Percentiles rank a stretch among this genome's conserved stretches.
Evolutionary conservation across 2,888 invertebrate species (phyloP).

Genomic region (Diachrysia chrysitis): DNA sequence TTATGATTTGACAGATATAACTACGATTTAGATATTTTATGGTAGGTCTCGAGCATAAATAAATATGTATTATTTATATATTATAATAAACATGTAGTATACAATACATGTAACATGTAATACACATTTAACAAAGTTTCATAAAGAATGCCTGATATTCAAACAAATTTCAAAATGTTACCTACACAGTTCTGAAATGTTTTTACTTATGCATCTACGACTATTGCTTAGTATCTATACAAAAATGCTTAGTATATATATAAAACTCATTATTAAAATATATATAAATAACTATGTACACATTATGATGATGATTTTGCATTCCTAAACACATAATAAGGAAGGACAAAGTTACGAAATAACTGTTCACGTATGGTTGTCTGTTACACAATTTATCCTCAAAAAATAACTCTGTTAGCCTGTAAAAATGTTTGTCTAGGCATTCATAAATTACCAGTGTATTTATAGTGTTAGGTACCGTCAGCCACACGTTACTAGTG

Average conservation of each 20-base stretch:
- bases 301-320: conserved; percentile 36
- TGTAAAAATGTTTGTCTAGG: conserved; percentile 41
- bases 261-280: too few relatives aligned
- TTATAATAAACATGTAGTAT: too few relatives aligned
- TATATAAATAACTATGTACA: conserved; percentile 14
- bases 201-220: too few relatives aligned
- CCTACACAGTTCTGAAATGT: too few relatives aligned
- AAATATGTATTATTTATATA: too few relatives aligned
- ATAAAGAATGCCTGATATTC: too few relatives aligned
- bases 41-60: too few relatives aligned
- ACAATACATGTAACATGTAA: too few relatives aligned
- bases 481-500: neutral
- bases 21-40: neutral
- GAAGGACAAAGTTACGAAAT: conserved; percentile 49
- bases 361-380: conserved; percentile 29
- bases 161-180: too few relatives aligned
- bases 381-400: conserved; percentile 35
- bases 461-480: conserved; percentile 24
- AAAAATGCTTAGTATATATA: too few relatives aligned
- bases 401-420: conserved; percentile 23
- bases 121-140: too few relatives aligned
- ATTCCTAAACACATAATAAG: conserved; percentile 24
- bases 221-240: too few relatives aligned
- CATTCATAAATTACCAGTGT: conserved; percentile 37
- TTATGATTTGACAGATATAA: neutral